Evolutionary conservation across 2,797 vertebrate species (phyloP).

Genomic region (Meda fulgida): DNA sequence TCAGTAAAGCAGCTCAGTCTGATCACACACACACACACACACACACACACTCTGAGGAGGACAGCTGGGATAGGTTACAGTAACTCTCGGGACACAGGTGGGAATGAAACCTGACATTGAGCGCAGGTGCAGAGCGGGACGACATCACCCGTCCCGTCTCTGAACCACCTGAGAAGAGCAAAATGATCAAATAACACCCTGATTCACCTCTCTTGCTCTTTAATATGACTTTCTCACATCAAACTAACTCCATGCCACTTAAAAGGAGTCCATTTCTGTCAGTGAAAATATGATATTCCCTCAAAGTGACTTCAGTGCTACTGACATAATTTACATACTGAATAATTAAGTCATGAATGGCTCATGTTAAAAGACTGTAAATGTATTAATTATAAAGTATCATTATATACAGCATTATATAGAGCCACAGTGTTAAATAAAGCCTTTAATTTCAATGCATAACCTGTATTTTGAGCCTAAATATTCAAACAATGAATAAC

Average conservation of each 20-base stretch:
- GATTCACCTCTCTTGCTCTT: background rate
- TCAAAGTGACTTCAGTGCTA: background rate
- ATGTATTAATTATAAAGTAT: background rate
- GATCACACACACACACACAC: too few relatives aligned
- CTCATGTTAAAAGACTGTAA: background rate
- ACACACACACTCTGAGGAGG: background rate
- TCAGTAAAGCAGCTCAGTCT: background rate
- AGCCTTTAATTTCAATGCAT: background rate
- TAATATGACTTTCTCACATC: slow-evolving; percentile 1
- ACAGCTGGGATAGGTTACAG: background rate
- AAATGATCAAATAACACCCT: background rate
- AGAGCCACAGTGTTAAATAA: background rate
- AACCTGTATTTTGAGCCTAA: slow-evolving; percentile 3
- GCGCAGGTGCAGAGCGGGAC: slow-evolving; percentile 8
- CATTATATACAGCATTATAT: background rate
- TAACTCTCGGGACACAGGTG: background rate
- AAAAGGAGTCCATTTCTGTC: background rate
- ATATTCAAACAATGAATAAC: background rate
- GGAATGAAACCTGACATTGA: slow-evolving; percentile 1
- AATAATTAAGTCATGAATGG: background rate
- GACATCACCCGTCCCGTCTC: background rate
- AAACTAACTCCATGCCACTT: background rate
- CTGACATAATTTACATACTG: background rate
- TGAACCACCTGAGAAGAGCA: slow-evolving; percentile 19
- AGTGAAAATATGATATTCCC: background rate